Base-by-base conservation (phyloP, 2,113 vertebrate genomes). In the Megalops atlanticus region DNA sequence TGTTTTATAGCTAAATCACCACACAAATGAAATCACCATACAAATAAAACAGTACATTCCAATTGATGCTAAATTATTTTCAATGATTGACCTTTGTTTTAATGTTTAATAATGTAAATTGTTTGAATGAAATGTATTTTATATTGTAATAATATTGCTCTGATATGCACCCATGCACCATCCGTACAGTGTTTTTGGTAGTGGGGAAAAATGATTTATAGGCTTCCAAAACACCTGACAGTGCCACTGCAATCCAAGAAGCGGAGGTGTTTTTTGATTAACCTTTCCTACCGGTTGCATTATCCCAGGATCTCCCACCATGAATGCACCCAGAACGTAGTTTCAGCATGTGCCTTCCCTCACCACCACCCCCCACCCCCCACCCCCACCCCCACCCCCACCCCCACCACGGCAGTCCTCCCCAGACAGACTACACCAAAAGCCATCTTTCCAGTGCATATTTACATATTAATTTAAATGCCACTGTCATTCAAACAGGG, bases 401-500 rank as follows among this genome's bases (percentile, higher is more conserved):
- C 11, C 24, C 21, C 58, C n/a, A n/a, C n/a, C n/a, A n/a, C n/a
- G n/a, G n/a, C n/a, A n/a, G n/a, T n/a, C n/a, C 58, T 31, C 58
- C n/a, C n/a, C 58, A 24, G 58, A 10, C 49, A 2, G 3, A 4
- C 58, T 64, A 4, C n/a, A 8, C 58, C 58, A 11, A 64, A 31
- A 64, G 2, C n/a, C 8, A n/a, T 64, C 8, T 64, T 31, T 7
- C 49, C 58, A 1, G 5, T 0, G 8, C 2, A 6, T n/a, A 64
- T 64, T 64, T 64, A 1, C 58, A 64, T 64, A 64, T 64, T 64
- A 11, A 64, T 7, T 7, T 64, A n/a, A 64, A 64, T 64, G n/a
- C 24, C 58, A 31, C 58, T 64, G 58, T 64, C 58, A 64, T 64
- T 64, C 58, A 64, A n/a, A 54, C 24, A 64, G 58, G n/a, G 58